phyloP scores from a whole-genome alignment of 2,888 invertebrate genomes.

The Carpatolechia fugitivella region DNA sequence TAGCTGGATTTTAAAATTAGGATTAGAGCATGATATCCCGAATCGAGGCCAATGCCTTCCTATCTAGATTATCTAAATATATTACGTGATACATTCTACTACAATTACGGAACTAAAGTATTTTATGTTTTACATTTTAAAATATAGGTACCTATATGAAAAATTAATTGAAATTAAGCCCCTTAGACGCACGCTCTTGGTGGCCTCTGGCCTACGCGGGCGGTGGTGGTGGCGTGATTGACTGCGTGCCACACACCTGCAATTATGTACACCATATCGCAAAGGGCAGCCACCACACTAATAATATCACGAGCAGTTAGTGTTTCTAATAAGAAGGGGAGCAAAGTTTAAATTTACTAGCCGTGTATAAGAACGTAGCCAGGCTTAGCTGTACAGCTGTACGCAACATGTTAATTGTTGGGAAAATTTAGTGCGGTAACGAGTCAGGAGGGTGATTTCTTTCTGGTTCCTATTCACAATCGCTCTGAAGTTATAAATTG shows the following conservation, averaged over 20 bases:
- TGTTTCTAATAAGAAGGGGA: conserved; percentile 10
- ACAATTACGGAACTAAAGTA: no score
- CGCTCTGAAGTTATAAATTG: background rate
- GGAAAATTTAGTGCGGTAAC: conserved; percentile 53
- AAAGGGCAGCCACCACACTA: background rate
- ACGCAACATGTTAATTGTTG: conserved; percentile 66
- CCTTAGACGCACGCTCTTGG: background rate
- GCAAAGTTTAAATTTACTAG: background rate
- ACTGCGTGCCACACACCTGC: conserved; percentile 49
- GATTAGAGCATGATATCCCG: no score
- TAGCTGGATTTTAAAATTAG: no score
- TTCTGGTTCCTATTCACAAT: conserved; percentile 33
- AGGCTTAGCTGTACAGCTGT: background rate
- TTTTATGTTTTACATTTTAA: no score
- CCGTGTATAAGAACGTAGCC: background rate
- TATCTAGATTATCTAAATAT: no score
- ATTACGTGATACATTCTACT: no score
- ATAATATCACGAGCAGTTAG: background rate
- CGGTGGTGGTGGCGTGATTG: conserved; percentile 44
- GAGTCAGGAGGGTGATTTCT: conserved; percentile 66
- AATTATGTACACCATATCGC: conserved; percentile 41
- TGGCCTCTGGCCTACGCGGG: background rate
- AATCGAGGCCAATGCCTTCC: no score
- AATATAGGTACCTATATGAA: no score
- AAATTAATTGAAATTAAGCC: no score